These are phyloP conservation scores for Fistularia commersonii DNA, from an alignment of 2,797 vertebrate genomes.

Conservation along the genomic window DNA sequence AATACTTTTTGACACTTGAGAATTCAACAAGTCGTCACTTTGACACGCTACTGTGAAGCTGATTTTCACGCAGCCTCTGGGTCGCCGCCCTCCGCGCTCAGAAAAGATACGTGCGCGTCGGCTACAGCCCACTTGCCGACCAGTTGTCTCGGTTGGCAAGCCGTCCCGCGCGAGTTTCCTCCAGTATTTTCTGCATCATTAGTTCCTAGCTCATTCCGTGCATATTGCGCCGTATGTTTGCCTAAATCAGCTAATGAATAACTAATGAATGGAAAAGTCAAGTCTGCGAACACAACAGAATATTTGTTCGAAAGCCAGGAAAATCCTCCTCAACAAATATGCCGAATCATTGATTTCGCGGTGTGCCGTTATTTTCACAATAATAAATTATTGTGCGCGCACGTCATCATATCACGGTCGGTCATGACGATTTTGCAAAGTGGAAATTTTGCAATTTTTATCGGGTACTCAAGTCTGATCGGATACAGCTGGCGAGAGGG, in stretches of 20 bases:
- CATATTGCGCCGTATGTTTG: constrained; percentile 4
- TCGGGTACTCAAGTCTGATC: not conserved
- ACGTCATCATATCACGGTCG: too few relatives aligned
- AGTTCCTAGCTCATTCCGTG: constrained; percentile 7
- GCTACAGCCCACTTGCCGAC: constrained; percentile 22
- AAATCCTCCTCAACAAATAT: constrained; percentile 15
- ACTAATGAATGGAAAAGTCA: constrained; percentile 35
- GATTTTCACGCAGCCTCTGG: constrained; percentile 25
- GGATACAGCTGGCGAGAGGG: constrained; percentile 3
- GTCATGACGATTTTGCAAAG: not conserved
- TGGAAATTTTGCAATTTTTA: constrained; percentile 6
- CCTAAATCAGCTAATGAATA: constrained; percentile 40
- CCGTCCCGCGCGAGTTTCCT: constrained; percentile 9
- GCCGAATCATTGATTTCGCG: constrained; percentile 21
- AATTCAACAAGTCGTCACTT: constrained; percentile 12
- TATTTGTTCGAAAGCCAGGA: constrained; percentile 20
- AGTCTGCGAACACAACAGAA: constrained; percentile 17
- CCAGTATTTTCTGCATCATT: constrained; percentile 16
- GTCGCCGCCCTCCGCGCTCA: constrained; percentile 18
- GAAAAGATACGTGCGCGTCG: constrained; percentile 11
- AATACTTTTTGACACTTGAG: constrained; percentile 12
- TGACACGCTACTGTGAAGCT: constrained; percentile 9
- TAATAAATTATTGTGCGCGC: not conserved
- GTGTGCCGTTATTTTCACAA: constrained; percentile 10
- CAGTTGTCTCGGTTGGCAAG: constrained; percentile 6